Evolutionary conservation across 2,888 invertebrate species (phyloP), one percentile per base, ranked within the genome.

Genomic region (Brenthis ino): DNA sequence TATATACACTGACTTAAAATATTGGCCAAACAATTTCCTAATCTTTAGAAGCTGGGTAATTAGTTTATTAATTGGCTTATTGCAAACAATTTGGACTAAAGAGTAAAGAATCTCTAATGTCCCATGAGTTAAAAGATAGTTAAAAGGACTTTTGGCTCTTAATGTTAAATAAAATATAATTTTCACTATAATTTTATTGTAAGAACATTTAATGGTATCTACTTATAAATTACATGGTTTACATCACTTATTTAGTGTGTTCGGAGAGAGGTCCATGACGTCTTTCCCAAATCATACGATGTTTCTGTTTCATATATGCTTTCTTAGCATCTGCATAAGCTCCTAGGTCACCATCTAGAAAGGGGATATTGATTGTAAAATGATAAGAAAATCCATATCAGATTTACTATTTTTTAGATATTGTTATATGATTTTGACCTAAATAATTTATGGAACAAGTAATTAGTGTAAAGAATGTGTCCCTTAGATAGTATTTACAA

Each of bases 241-340:
- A 71, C 64, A 61, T 24, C 58, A 57, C 55, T 84, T 74, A 83
- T 76, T 83, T 82, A 1, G 92, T 92, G 55, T 84, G 85, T 6
- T 87, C 80, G 1, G 93, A 93, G 13, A 93, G 83, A 1, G 95
- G 95, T 8, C 98, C 98, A 79, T 99, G 95, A 74, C 99, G 95
- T 84, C 98, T 95, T 91, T 99, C 99, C 99, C 99, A 99, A 78
- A 99, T 94, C 95, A 99, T 93, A 75, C 99, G 96, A 93, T 99
- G 99, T 86, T 99, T 99, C 88, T 99, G 99, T 89, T 99, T 99
- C 98, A 99, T 98, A 83, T 95, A 98, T 0, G 96, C 96, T 69
- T 94, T 94, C 77, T 94, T 94, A 8, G 96, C 97, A 83, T 95
- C 95, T 28, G 93, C 94, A 78, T 95, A 94, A 0, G 93, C 95